Conservation (phyloP, 1,140 invertebrate species). For the Bathynomus jamesi region DNA sequence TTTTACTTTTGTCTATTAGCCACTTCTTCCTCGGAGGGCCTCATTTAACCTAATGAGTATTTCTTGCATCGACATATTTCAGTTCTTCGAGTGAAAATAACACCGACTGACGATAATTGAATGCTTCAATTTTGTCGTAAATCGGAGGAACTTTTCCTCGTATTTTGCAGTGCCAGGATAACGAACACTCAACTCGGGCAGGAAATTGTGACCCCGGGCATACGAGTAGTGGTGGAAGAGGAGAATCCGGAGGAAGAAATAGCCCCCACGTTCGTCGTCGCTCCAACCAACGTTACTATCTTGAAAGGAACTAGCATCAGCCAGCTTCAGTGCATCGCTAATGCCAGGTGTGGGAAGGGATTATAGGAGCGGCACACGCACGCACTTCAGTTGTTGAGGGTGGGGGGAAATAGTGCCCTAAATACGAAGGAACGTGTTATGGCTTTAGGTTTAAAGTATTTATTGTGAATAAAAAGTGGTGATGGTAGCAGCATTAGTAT, state of each 20-base stretch:
- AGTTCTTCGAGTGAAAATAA: too few relatives aligned
- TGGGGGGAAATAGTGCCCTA: too few relatives aligned
- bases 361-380: too few relatives aligned
- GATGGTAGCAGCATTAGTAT: too few relatives aligned
- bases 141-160: background rate
- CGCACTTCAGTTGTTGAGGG: too few relatives aligned
- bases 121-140: background rate
- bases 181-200: conserved; percentile 79
- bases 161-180: conserved; percentile 58
- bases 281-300: conserved; percentile 67
- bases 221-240: conserved; percentile 57
- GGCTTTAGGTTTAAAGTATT: too few relatives aligned
- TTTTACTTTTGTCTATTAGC: too few relatives aligned
- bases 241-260: conserved; percentile 51
- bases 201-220: conserved; percentile 75
- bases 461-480: too few relatives aligned
- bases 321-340: conserved; percentile 83
- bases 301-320: conserved; percentile 67
- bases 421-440: too few relatives aligned
- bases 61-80: background rate
- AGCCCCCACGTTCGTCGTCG: conserved; percentile 71
- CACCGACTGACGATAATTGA: background rate
- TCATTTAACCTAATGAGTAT: too few relatives aligned
- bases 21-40: too few relatives aligned
- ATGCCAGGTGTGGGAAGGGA: conserved; percentile 59